Evolutionary conservation across 2,888 invertebrate genomes (phyloP).

Genomic region (Macroteleia sp.): DNA sequence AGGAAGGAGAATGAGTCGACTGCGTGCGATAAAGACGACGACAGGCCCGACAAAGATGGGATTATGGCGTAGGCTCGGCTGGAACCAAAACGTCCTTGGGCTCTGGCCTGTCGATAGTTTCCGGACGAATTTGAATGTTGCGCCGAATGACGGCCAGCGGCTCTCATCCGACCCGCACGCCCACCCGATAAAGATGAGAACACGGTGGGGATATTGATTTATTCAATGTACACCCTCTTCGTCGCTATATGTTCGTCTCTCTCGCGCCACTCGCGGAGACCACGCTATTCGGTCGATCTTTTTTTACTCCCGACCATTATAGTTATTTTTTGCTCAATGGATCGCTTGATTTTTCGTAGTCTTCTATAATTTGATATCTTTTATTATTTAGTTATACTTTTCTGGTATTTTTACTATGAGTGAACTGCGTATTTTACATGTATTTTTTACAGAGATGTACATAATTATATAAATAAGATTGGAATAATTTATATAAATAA

Average conservation of each 20-base stretch:
- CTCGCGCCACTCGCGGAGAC: too few species aligned
- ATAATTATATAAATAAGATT: too few species aligned
- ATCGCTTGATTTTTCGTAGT: neutral
- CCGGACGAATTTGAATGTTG: conserved; percentile 79
- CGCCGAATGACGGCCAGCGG: conserved; percentile 64
- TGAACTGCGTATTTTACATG: too few species aligned
- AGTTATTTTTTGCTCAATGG: conserved; percentile 7
- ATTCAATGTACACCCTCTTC: conserved; percentile 71
- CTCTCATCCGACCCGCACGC: conserved; percentile 65
- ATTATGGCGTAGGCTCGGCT: conserved; percentile 28
- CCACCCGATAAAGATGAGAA: conserved; percentile 65
- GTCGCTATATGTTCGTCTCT: conserved; percentile 36
- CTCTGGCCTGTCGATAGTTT: conserved; percentile 73
- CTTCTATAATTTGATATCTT: too few species aligned
- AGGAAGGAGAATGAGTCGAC: conserved; percentile 26
- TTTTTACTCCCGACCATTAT: conserved; percentile 14
- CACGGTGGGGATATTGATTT: conserved; percentile 77
- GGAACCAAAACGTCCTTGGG: conserved; percentile 72
- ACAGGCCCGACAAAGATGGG: conserved; percentile 28
- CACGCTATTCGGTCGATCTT: conserved; percentile 40
- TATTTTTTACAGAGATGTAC: too few species aligned
- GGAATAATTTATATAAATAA: too few species aligned
- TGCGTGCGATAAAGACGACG: conserved; percentile 13
- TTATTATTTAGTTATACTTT: too few species aligned
- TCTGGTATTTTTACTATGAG: too few species aligned